Evolutionary conservation across 2,888 invertebrate genomes (phyloP).

Genomic region (Lamproptera curius): DNA sequence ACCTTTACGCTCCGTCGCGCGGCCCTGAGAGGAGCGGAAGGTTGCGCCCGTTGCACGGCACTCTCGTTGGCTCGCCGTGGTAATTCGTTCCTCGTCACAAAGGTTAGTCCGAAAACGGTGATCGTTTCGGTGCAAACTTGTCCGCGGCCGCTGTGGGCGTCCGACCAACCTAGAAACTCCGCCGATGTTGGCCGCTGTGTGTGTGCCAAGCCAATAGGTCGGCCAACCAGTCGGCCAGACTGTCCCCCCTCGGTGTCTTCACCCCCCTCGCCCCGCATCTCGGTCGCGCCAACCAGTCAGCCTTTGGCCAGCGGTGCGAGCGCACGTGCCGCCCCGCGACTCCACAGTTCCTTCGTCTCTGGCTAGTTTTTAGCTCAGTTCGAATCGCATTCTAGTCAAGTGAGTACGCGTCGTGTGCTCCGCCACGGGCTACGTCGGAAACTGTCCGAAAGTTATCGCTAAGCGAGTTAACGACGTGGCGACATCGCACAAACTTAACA

Average conservation of each 20-base stretch:
- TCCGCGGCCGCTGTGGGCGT: constrained; percentile 38
- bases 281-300: constrained; percentile 62
- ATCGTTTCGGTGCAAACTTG: constrained; percentile 35
- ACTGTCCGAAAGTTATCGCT: constrained; percentile 5
- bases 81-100: no score
- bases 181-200: constrained; percentile 55
- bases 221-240: constrained; percentile 75
- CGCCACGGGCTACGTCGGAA: constrained; percentile 23
- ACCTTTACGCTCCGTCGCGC: constrained; percentile 64
- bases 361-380: constrained; percentile 62
- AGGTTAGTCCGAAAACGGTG: constrained; percentile 28
- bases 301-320: constrained; percentile 45
- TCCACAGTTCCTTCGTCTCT: constrained; percentile 62
- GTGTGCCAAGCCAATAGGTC: constrained; percentile 70
- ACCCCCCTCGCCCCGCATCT: constrained; percentile 60
- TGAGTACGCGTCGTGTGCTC: constrained; percentile 42
- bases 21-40: constrained; percentile 69
- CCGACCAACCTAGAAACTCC: constrained; percentile 58
- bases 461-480: constrained; percentile 17
- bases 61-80: no score
- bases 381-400: constrained; percentile 46
- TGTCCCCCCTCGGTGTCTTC: constrained; percentile 67
- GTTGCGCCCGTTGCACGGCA: constrained; percentile 53
- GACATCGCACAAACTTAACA: constrained; percentile 50
- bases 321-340: constrained; percentile 37